A percentile compares a stretch with the other conserved stretches of the same genome.
Evolutionary conservation across 2,888 invertebrate species (phyloP).

Genomic region (Cryptosula pallasiana): DNA sequence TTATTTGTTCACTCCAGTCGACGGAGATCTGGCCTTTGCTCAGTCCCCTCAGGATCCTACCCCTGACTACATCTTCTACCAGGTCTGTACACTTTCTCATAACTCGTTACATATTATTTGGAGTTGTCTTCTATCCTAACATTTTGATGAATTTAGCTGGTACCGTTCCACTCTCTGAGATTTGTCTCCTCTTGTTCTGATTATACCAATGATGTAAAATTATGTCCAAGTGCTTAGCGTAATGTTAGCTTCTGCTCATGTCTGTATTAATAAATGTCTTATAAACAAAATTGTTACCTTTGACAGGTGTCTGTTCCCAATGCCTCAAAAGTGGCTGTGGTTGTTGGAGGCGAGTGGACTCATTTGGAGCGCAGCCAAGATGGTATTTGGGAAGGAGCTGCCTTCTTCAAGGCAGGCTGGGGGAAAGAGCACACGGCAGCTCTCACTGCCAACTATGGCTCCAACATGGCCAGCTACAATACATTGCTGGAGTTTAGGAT

Average conservation of each 20-base stretch:
- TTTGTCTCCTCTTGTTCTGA: no score
- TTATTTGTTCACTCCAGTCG: constrained; percentile 45
- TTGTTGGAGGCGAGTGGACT: constrained; percentile 50
- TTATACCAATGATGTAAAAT: no score
- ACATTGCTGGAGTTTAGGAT: constrained; percentile 45
- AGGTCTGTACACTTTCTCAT: no score
- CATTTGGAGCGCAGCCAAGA: constrained; percentile 40
- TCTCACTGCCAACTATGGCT: constrained; percentile 51
- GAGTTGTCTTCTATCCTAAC: no score
- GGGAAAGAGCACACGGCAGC: constrained; percentile 42
- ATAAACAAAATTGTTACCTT: no score
- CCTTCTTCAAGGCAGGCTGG: constrained; percentile 39
- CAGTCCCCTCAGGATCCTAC: constrained; percentile 33
- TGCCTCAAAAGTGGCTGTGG: constrained; percentile 50
- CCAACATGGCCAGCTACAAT: constrained; percentile 47
- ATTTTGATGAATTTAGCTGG: no score
- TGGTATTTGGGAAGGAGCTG: constrained; percentile 45
- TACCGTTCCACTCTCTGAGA: neutral
- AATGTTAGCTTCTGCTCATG: no score
- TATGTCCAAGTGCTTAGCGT: no score
- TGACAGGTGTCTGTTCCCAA: constrained; percentile 36
- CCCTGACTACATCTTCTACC: constrained; percentile 33
- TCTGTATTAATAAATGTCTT: no score
- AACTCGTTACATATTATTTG: no score
- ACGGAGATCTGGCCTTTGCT: constrained; percentile 34